Evolutionary conservation across 2,797 vertebrate species (phyloP).

Genomic region (Sebastes trivittatus): DNA sequence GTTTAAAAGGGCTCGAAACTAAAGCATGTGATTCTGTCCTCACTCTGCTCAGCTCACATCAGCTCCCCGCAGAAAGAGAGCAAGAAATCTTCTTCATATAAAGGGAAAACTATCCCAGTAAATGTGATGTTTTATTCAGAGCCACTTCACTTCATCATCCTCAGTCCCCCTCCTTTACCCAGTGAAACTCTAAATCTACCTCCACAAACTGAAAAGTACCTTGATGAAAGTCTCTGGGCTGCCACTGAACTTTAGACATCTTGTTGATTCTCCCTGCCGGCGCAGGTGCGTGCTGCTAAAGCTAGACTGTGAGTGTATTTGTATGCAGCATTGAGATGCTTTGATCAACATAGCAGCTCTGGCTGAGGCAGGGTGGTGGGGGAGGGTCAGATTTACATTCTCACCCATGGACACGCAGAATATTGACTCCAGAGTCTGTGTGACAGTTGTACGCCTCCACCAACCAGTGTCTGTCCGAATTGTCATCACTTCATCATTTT

Average conservation of each 20-base stretch:
- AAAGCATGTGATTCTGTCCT: conserved; percentile 16
- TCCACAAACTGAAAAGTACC: conserved; percentile 21
- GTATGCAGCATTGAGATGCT: conserved; percentile 26
- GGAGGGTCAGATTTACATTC: conserved; percentile 9
- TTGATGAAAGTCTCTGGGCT: conserved; percentile 10
- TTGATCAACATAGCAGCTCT: conserved; percentile 22
- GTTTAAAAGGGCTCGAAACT: conserved; percentile 46
- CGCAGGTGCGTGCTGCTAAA: neutral
- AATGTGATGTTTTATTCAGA: conserved; percentile 68
- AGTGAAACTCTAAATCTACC: conserved; percentile 22
- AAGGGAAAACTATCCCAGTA: conserved; percentile 42
- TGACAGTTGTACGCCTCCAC: too few species aligned
- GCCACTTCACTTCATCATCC: conserved; percentile 44
- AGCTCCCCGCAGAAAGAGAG: conserved; percentile 39
- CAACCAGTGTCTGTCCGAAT: neutral
- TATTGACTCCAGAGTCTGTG: too few species aligned
- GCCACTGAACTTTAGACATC: conserved; percentile 28
- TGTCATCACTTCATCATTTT: neutral
- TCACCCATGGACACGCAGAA: neutral
- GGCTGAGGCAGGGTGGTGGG: neutral
- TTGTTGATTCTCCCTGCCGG: conserved; percentile 27
- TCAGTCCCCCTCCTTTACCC: neutral
- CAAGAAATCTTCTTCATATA: conserved; percentile 26
- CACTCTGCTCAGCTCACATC: conserved; percentile 22
- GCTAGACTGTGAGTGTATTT: conserved; percentile 5